Evolutionary conservation across 2,797 vertebrate species (phyloP).

Genomic region (Paramormyrops hopkinsi): DNA sequence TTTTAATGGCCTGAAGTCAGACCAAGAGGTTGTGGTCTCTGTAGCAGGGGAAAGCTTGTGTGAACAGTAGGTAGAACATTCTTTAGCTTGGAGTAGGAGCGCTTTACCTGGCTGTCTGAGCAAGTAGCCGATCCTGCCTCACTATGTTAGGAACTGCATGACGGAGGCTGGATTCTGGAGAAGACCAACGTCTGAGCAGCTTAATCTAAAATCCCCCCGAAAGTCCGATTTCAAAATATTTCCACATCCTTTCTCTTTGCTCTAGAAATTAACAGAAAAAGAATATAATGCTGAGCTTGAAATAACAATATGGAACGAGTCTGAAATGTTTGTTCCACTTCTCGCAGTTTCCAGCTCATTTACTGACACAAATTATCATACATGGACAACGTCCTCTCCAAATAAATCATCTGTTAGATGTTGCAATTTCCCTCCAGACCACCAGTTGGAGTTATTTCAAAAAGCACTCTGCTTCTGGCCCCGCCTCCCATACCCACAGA

Average conservation of each 20-base stretch:
- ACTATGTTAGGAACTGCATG: background rate
- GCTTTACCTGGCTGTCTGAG: background rate
- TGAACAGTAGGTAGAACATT: background rate
- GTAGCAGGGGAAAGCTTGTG: background rate
- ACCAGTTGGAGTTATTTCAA: slow-evolving; percentile 4
- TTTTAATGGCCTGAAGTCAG: background rate
- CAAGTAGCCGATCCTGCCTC: background rate
- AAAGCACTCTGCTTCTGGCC: background rate
- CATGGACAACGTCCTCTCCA: background rate
- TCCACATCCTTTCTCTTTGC: background rate
- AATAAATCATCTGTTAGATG: background rate
- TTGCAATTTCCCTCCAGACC: slow-evolving; percentile 13
- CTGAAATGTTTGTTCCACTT: background rate
- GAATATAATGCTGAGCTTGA: background rate
- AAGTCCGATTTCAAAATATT: background rate
- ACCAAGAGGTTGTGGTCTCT: background rate
- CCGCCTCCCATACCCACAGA: background rate
- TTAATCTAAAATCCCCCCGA: background rate
- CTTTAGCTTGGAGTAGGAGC: background rate
- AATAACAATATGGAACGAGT: background rate
- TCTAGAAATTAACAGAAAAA: background rate
- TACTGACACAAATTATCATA: background rate
- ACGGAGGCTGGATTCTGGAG: background rate
- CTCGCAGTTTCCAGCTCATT: background rate
- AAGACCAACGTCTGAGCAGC: background rate